phyloP scores from a whole-genome alignment of 2,888 invertebrate genomes.

The Mythimna ferrago region DNA sequence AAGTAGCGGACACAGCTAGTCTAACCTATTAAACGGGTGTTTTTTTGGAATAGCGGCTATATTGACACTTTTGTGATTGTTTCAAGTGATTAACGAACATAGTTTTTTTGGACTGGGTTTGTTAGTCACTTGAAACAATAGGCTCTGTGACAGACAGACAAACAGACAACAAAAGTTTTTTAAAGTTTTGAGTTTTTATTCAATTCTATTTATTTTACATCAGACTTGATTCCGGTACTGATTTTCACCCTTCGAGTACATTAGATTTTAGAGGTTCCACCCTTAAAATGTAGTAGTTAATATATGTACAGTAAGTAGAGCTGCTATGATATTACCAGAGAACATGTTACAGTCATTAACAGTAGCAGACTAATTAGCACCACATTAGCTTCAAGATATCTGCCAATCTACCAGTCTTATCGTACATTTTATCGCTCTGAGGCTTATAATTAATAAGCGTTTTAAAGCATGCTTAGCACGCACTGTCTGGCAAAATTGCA shows the following conservation, averaged over 20 bases:
- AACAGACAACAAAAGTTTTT: too few relatives aligned
- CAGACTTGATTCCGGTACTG: background rate
- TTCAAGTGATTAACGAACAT: background rate
- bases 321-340: background rate
- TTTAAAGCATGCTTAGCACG: slow-evolving; percentile 21
- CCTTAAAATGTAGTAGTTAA: background rate
- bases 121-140: too few relatives aligned
- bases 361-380: slow-evolving; percentile 21
- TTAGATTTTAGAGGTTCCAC: background rate
- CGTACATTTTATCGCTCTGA: slow-evolving; percentile 5
- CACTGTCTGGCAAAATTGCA: background rate
- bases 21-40: too few relatives aligned
- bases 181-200: too few relatives aligned
- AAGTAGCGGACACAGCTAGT: too few relatives aligned
- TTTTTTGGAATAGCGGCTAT: too few relatives aligned
- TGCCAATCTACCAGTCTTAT: slow-evolving; percentile 12
- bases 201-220: too few relatives aligned
- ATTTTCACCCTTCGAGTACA: background rate
- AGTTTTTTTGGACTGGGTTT: too few relatives aligned
- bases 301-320: background rate
- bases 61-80: too few relatives aligned
- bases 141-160: too few relatives aligned
- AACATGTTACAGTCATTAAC: slow-evolving; percentile 10
- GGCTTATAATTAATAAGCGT: slow-evolving; percentile 28
- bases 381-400: slow-evolving; percentile 25